Evolutionary conservation across 1,140 invertebrate species (phyloP), one percentile per base, ranked within the genome.

Genomic region (Hycleus phaleratus): DNA sequence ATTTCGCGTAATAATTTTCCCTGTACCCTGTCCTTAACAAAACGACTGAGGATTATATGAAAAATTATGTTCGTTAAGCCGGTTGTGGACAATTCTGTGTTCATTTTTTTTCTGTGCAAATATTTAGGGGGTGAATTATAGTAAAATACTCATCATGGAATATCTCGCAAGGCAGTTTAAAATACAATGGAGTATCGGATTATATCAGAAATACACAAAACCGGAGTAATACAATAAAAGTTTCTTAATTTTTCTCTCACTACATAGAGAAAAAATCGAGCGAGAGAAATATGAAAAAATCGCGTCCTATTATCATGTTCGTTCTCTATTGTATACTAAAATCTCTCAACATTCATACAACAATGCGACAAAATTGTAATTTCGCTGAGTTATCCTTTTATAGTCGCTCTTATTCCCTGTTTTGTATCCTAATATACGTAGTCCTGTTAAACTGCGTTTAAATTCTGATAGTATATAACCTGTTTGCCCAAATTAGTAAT

Each of bases 401-500:
- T 51, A 18, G 18, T 18, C 18, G 18, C 18, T 18, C 18, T 18
- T 18, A 18, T 18, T 18, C 18, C 18, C 18, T 1, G 18, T 18
- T 18, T 48, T 48, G 44, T 46, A 38, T 49, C 39, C n/a, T 0
- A 32, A 32, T 32, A 32, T n/a, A 38, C 25, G 42, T 26, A 45
- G 42, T 53, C 51, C 25, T 32, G 25, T 53, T 45, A 53, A 42
- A 26, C 50, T 40, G 43, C 42, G 39, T 26, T 42, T 25, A 46
- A n/a, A 52, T 52, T 52, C 39, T 40, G 50, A 44, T 53, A 45
- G 32, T 44, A 32, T 45, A 43, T 10, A 39, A 53, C 51, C 40
- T 26, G 40, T 18, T 12, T 26, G 26, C 51, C 42, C 4, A 53
- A 53, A 53, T 53, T 53, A 45, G 51, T 53, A 53, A 53, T 53